phyloP scores from a whole-genome alignment of 2,888 invertebrate genomes.

The Drosophila subquinaria region DNA sequence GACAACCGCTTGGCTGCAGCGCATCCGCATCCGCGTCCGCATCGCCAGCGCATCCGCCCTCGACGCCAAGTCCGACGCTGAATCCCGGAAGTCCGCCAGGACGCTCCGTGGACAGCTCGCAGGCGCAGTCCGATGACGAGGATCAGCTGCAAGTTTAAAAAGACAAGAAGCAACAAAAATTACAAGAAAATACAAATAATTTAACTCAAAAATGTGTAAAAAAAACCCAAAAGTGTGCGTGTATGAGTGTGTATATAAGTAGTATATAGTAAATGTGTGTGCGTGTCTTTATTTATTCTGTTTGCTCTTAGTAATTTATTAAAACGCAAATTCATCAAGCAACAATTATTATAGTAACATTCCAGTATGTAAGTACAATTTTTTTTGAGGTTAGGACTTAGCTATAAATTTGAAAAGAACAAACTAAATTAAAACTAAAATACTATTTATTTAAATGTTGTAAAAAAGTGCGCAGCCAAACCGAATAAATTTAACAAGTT shows the following conservation, averaged over 20 bases:
- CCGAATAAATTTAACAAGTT: slow-evolving; percentile 35
- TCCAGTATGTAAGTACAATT: slow-evolving; percentile 9
- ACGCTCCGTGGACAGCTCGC: slow-evolving; percentile 84
- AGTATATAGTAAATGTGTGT: slow-evolving; percentile 5
- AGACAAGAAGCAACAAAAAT: slow-evolving; percentile 20
- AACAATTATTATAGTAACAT: background rate
- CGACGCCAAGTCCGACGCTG: slow-evolving; percentile 85
- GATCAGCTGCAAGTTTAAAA: slow-evolving; percentile 86
- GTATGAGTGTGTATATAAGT: slow-evolving; percentile 20
- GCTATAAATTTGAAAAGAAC: slow-evolving; percentile 4
- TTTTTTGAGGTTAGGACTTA: slow-evolving; percentile 43
- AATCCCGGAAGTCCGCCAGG: slow-evolving; percentile 86
- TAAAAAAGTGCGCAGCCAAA: slow-evolving; percentile 68
- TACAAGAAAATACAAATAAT: slow-evolving; percentile 22
- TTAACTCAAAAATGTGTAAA: slow-evolving; percentile 6
- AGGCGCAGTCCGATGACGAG: slow-evolving; percentile 85
- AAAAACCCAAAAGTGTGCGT: slow-evolving; percentile 11
- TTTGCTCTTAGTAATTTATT: slow-evolving; percentile 68
- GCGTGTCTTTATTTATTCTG: slow-evolving; percentile 52
- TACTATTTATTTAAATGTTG: slow-evolving; percentile 73
- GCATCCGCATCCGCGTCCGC: slow-evolving; percentile 30
- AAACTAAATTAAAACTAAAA: slow-evolving; percentile 4
- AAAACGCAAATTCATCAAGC: slow-evolving; percentile 6
- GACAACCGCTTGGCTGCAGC: slow-evolving; percentile 33
- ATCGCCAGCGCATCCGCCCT: slow-evolving; percentile 67